Evolutionary conservation across 2,888 invertebrate genomes (phyloP).

Genomic region (Microctonus hyperodae): DNA sequence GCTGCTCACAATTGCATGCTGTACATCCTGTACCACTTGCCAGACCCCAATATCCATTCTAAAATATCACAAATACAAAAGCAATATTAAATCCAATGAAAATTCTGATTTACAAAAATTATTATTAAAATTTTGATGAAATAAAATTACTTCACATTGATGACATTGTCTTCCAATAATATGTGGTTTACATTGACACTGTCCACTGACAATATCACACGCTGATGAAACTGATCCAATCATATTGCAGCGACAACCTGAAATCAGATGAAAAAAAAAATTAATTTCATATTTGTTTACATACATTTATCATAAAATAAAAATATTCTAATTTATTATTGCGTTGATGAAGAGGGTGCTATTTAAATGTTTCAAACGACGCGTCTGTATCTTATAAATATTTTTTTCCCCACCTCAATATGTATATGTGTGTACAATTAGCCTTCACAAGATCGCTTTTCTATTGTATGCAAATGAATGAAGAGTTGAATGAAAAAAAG

Average conservation of each 20-base stretch:
- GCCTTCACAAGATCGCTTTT: constrained; percentile 41
- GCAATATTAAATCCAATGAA: no score
- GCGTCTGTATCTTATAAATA: constrained; percentile 17
- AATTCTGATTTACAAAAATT: background rate
- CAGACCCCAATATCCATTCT: constrained; percentile 82
- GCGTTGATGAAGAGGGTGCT: background rate
- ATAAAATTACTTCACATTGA: constrained; percentile 72
- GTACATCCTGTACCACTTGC: constrained; percentile 77
- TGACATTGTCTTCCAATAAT: constrained; percentile 79
- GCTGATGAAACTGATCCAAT: constrained; percentile 74
- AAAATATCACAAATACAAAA: constrained; percentile 20
- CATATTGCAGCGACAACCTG: constrained; percentile 87
- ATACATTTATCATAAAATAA: background rate
- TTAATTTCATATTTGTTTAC: background rate
- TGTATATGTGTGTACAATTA: constrained; percentile 43
- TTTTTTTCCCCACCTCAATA: constrained; percentile 29
- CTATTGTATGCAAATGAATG: constrained; percentile 53
- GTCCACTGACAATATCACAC: constrained; percentile 80
- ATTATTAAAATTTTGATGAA: background rate
- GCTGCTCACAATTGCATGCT: constrained; percentile 81
- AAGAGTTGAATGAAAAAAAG: constrained; percentile 33
- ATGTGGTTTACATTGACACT: constrained; percentile 77
- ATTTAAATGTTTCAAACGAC: constrained; percentile 35
- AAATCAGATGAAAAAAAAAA: constrained; percentile 59
- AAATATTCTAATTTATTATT: no score